Conservation (phyloP, 2,888 invertebrate genomes). For the Drosophila mimica region DNA sequence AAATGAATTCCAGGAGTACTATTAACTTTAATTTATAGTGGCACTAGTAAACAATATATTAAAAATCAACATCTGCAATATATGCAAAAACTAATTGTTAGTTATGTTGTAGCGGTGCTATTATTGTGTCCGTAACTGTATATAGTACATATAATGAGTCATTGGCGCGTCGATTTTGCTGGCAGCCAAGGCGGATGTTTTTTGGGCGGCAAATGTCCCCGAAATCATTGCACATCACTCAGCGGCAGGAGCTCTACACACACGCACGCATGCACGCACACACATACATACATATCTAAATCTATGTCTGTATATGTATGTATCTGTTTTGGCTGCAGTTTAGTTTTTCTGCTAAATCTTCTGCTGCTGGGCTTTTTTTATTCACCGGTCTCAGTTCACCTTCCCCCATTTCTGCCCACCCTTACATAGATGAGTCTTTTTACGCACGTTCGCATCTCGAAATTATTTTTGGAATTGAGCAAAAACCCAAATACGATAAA, state of each 20-base stretch:
- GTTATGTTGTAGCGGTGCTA: not conserved
- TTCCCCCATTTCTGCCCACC: slow-evolving; percentile 35
- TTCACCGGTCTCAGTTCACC: not conserved
- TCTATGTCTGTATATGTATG: slow-evolving; percentile 22
- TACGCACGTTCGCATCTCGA: slow-evolving; percentile 54
- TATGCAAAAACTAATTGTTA: not conserved
- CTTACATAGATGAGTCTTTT: slow-evolving; percentile 30
- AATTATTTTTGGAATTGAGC: slow-evolving; percentile 84
- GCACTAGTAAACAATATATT: not conserved
- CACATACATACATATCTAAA: not conserved
- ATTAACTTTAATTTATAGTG: not conserved
- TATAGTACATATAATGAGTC: slow-evolving; percentile 39
- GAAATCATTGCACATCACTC: slow-evolving; percentile 45
- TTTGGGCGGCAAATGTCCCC: slow-evolving; percentile 51
- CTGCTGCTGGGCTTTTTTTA: slow-evolving; percentile 15
- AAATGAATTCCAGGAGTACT: not conserved
- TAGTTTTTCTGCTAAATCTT: slow-evolving; percentile 31
- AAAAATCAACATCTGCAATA: not conserved
- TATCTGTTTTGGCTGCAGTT: slow-evolving; percentile 12
- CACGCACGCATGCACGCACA: not conserved
- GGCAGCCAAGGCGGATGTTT: slow-evolving; percentile 39
- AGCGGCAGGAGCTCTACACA: slow-evolving; percentile 30
- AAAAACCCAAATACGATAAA: slow-evolving; percentile 63
- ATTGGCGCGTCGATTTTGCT: slow-evolving; percentile 38
- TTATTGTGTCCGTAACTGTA: not conserved